Base-by-base conservation (phyloP, 2,113 vertebrate species). In the Ascaphus truei region DNA sequence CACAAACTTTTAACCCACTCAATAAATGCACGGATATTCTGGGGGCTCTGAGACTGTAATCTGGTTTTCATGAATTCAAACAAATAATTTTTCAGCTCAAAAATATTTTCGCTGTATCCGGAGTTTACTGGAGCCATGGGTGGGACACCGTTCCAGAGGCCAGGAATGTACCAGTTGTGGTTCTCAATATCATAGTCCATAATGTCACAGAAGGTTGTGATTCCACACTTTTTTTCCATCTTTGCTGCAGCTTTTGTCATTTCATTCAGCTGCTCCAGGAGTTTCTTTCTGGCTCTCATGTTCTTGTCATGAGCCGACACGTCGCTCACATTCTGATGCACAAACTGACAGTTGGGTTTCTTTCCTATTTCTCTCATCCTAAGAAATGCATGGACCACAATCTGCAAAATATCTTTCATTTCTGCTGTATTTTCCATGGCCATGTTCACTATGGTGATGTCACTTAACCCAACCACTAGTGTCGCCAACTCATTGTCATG, bases 321-420 rank as follows among this genome's bases (percentile, higher is more conserved):
- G 26, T 88, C 91, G 0, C 81, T 82, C 25, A 92, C 85, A 37
- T 87, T 91, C 77, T 92, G 90, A 57, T 90, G 86, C 2, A 94
- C 83, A 57, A 93, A 92, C 45, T 82, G 80, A 69, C 85, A 92
- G 67, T 74, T 89, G 0, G 89, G 85, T 68, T 84, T 80, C 39
- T 88, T 89, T n/a, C 89, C 90, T 0, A 81, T 83, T 55, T 84
- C 72, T 33, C 26, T 72, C 53, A 87, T 57, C 37, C 84, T 83
- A 22, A 94, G 83, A 20, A 93, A 87, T 1, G 90, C 88, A 33
- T 85, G 92, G 25, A 89, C 81, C 2, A 84, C 75, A 8, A 92
- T 80, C 7, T 79, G 79, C 1, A 93, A 79, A 29, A 84, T 82
- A 39, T 79, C 76, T 76, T 84, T 87, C n/a, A 84, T 79, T 39